Evolutionary conservation across 1,140 invertebrate genomes (phyloP).

Genomic region (Aphelinus atriplicis): DNA sequence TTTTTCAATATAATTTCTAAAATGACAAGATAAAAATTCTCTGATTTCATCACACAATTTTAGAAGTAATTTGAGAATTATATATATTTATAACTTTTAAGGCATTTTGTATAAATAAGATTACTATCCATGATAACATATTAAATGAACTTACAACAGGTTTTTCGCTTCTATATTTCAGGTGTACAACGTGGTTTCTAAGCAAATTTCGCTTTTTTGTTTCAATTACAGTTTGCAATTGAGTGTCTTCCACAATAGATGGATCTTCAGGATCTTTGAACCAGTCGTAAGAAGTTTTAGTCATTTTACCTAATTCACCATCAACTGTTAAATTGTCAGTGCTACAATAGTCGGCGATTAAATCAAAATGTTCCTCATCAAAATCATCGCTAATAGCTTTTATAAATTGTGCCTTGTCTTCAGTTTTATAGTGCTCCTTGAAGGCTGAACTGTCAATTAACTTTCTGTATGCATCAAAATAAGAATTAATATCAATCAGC

Average conservation of each 20-base stretch:
- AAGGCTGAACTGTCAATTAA: slow-evolving; percentile 13
- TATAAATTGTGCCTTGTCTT: background rate
- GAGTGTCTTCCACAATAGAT: slow-evolving; percentile 32
- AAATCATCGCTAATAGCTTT: slow-evolving; percentile 34
- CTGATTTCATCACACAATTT: no score
- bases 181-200: slow-evolving; percentile 37
- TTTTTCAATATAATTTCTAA: no score
- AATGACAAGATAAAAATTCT: no score
- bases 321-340: slow-evolving; percentile 48
- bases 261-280: slow-evolving; percentile 32
- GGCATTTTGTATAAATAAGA: no score
- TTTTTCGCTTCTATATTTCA: slow-evolving; percentile 36
- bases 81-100: no score
- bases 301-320: slow-evolving; percentile 38
- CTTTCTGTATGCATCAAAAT: slow-evolving; percentile 13
- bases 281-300: slow-evolving; percentile 22
- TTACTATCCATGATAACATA: no score
- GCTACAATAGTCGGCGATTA: slow-evolving; percentile 48
- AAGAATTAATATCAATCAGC: slow-evolving; percentile 8
- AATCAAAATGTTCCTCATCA: slow-evolving; percentile 39
- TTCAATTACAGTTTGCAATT: slow-evolving; percentile 34
- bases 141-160: slow-evolving; percentile 28
- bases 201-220: slow-evolving; percentile 6
- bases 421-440: background rate
- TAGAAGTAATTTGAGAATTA: no score